A percentile compares a stretch with the other conserved stretches of the same genome.
phyloP scores from a whole-genome alignment of 2,888 invertebrate genomes.

The Drosophila vallismaia region DNA sequence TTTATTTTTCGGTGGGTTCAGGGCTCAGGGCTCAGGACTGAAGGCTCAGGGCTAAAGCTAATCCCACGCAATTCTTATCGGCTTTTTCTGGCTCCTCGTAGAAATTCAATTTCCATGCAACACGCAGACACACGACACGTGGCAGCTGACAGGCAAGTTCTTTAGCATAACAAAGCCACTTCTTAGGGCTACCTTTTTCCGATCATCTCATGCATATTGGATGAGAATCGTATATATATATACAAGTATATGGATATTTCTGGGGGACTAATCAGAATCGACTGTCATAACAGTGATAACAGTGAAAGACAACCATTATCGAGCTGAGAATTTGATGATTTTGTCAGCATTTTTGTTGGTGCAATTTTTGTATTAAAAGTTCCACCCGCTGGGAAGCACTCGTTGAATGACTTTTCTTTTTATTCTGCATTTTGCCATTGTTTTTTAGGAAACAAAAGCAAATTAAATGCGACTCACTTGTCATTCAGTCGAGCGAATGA shows the following conservation, averaged over 20 bases:
- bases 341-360: conserved; percentile 21
- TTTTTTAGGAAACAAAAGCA: conserved; percentile 75
- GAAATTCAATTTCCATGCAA: conserved; percentile 80
- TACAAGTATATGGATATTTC: too few relatives aligned
- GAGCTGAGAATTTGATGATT: conserved; percentile 43
- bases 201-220: conserved; percentile 75
- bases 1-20: conserved; percentile 65
- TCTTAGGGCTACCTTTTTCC: conserved; percentile 56
- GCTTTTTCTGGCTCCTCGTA: conserved; percentile 1
- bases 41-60: conserved; percentile 23
- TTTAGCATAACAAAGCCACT: conserved; percentile 75
- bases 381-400: conserved; percentile 52
- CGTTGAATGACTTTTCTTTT: conserved; percentile 73
- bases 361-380: conserved; percentile 52
- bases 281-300: conserved; percentile 75
- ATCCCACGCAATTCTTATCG: conserved; percentile 3
- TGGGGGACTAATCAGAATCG: conserved; percentile 61
- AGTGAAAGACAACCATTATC: conserved; percentile 43
- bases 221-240: conserved; percentile 51
- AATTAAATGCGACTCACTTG: conserved; percentile 82
- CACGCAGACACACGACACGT: conserved; percentile 65
- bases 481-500: conserved; percentile 72
- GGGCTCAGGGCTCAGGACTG: conserved; percentile 35
- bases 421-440: conserved; percentile 57
- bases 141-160: conserved; percentile 72